A percentile compares a stretch with the other conserved stretches of the same genome.
phyloP scores from a whole-genome alignment of 2,888 invertebrate species.

The Apodemia hepburni region DNA sequence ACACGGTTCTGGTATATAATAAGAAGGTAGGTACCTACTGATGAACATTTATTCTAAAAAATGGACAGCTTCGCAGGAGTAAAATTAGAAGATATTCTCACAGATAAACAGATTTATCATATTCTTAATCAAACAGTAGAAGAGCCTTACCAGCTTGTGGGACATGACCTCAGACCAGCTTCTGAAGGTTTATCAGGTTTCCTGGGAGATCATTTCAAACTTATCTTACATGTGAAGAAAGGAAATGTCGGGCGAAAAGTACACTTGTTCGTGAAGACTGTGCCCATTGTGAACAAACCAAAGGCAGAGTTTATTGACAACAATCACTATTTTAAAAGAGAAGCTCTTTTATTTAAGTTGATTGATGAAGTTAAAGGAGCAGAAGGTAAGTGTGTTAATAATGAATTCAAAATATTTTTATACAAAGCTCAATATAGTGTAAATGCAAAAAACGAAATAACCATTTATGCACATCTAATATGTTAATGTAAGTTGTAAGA shows the following conservation, averaged over 20 bases:
- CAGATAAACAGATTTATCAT: conserved; percentile 41
- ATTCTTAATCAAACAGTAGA: conserved; percentile 38
- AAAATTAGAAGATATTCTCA: conserved; percentile 38
- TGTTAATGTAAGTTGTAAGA: too few species aligned
- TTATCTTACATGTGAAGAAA: conserved; percentile 39
- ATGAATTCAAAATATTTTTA: not conserved
- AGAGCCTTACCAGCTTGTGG: conserved; percentile 34
- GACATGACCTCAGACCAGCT: conserved; percentile 42
- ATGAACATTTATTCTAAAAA: not conserved
- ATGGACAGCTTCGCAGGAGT: conserved; percentile 7
- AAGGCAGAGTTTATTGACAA: conserved; percentile 53
- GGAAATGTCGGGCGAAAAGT: conserved; percentile 35
- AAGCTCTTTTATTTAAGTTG: conserved; percentile 49
- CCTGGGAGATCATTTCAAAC: conserved; percentile 56
- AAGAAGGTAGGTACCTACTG: not conserved
- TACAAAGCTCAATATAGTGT: too few species aligned
- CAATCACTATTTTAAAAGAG: conserved; percentile 48
- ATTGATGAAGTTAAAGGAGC: conserved; percentile 45
- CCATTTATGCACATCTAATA: too few species aligned
- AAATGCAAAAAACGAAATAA: too few species aligned
- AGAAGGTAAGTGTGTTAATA: conserved; percentile 30
- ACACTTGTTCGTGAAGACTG: conserved; percentile 52
- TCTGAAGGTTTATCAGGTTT: conserved; percentile 53
- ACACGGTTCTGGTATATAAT: not conserved
- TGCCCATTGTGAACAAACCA: conserved; percentile 49